A percentile compares a stretch with the other conserved stretches of the same genome.
These are phyloP conservation scores for Cotesia chilonis DNA, from an alignment of 1,140 invertebrate genomes.

Conservation along the genomic window DNA sequence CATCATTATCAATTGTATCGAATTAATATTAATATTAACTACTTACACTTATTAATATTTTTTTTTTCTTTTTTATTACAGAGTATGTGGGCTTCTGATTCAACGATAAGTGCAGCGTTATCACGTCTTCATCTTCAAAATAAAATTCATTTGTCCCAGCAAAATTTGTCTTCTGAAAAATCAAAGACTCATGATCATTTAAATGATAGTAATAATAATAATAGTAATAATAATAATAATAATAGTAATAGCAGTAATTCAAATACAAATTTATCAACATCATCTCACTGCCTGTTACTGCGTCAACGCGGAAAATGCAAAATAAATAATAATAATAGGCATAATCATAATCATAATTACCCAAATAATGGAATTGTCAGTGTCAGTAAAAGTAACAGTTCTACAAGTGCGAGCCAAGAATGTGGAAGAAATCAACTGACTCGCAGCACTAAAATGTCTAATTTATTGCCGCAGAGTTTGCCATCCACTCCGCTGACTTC, in stretches of 20 bases:
- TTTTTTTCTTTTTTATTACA: conserved; percentile 38
- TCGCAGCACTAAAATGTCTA: conserved; percentile 44
- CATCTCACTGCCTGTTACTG: conserved; percentile 27
- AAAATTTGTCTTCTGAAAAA: conserved; percentile 18
- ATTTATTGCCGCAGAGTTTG: conserved; percentile 56
- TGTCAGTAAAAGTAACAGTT: conserved; percentile 35
- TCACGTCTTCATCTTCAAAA: conserved; percentile 57
- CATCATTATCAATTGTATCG: conserved; percentile 1
- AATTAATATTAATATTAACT: neutral
- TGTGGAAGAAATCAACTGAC: conserved; percentile 47
- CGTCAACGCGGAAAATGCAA: conserved; percentile 37
- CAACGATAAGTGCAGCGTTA: conserved; percentile 61
- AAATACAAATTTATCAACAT: conserved; percentile 38
- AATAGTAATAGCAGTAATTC: conserved; percentile 29
- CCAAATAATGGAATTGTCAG: conserved; percentile 26
- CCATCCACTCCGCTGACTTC: conserved; percentile 60
- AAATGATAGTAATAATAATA: conserved; percentile 30
- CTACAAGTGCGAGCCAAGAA: conserved; percentile 43
- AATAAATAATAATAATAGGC: conserved; percentile 29
- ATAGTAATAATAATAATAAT: conserved; percentile 43
- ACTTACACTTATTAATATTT: conserved; percentile 7
- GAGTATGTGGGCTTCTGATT: conserved; percentile 65
- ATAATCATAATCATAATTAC: conserved; percentile 36
- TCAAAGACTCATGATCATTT: conserved; percentile 31
- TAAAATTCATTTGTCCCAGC: conserved; percentile 44